Percentiles rank a stretch among this genome's conserved stretches.
Conservation (phyloP, 92 coral and sea anemone species). For the Blastomussa wellsi region DNA sequence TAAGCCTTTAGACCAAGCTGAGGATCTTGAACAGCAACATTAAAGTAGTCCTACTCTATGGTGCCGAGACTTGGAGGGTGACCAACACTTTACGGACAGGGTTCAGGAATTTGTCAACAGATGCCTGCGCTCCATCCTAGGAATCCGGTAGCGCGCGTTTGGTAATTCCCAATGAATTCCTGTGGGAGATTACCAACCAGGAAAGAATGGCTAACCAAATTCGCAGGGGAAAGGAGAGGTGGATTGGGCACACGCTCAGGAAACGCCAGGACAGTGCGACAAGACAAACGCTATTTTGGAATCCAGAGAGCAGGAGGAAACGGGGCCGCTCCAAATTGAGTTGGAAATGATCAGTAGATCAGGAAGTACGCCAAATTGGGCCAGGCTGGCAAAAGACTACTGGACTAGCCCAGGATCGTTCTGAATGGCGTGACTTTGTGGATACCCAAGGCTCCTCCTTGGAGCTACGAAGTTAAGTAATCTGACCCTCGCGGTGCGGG, state of each 20-base stretch:
- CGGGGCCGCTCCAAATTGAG: no score
- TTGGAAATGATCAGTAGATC: not conserved
- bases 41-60: conserved; percentile 32
- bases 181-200: conserved; percentile 21
- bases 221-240: conserved; percentile 22
- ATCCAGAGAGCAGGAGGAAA: no score
- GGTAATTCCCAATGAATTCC: conserved; percentile 14
- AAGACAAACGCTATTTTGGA: no score
- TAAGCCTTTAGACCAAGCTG: not conserved
- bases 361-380: not conserved
- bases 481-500: no score
- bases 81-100: conserved; percentile 22
- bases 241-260: conserved; percentile 37
- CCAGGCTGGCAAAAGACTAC: no score
- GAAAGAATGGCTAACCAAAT: conserved; percentile 15
- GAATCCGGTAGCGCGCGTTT: conserved; percentile 19
- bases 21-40: conserved; percentile 20
- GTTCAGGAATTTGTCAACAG: conserved; percentile 18
- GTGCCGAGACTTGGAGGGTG: conserved; percentile 38
- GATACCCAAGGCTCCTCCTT: no score
- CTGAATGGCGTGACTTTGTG: no score
- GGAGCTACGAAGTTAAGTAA: no score
- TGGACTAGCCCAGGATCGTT: no score
- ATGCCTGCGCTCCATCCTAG: conserved; percentile 31
- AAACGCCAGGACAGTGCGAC: conserved; percentile 2